These are phyloP conservation scores for Hydrolagus affinis DNA, from an alignment of 2,113 vertebrate genomes.

Conservation along the genomic window DNA sequence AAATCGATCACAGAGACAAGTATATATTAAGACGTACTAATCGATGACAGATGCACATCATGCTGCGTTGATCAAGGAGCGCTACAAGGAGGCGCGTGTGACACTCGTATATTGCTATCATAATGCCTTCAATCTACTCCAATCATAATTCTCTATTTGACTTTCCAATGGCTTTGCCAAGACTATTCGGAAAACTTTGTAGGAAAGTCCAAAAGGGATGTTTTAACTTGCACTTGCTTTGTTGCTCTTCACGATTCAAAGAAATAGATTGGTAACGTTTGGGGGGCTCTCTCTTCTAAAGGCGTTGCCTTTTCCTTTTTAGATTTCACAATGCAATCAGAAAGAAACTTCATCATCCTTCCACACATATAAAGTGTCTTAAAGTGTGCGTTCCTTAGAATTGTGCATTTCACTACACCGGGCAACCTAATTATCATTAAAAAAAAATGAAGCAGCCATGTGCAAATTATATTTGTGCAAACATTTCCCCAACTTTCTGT, in stretches of 20 bases:
- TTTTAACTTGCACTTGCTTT: too few relatives aligned
- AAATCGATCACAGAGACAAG: slow-evolving; percentile 61
- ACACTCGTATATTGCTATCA: neutral
- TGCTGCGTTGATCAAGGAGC: slow-evolving; percentile 60
- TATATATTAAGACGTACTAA: slow-evolving; percentile 73
- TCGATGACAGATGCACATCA: slow-evolving; percentile 70
- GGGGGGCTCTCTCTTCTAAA: neutral
- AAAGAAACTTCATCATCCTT: neutral
- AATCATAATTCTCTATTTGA: neutral
- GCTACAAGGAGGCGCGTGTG: slow-evolving; percentile 46
- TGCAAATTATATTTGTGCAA: neutral
- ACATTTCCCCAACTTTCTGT: neutral
- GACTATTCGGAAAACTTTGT: neutral
- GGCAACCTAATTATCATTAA: too few relatives aligned
- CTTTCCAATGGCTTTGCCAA: neutral
- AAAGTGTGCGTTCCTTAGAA: neutral
- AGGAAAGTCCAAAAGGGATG: too few relatives aligned
- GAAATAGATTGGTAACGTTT: neutral
- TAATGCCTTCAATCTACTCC: too few relatives aligned
- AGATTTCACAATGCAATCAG: neutral
- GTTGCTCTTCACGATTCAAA: too few relatives aligned
- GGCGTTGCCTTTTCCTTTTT: too few relatives aligned
- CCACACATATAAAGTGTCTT: too few relatives aligned
- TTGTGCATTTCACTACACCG: neutral
- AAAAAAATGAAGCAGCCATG: too few relatives aligned